These are phyloP conservation scores for Achlya flavicornis DNA, from an alignment of 2,888 invertebrate species.

Conservation along the genomic window DNA sequence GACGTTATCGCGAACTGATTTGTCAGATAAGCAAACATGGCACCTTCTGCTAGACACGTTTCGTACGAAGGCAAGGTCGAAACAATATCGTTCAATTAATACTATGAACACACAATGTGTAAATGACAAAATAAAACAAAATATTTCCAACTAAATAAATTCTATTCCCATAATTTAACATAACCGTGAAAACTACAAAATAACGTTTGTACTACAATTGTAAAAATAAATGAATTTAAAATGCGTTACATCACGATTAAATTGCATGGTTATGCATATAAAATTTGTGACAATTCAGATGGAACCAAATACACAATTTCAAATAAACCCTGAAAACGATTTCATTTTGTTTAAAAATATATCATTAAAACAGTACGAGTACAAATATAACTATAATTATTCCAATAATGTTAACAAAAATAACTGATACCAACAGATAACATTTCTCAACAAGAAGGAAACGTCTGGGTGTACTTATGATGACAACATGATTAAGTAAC, in stretches of 20 bases:
- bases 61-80: conserved; percentile 6
- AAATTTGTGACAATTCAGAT: conserved; percentile 11
- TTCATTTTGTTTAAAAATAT: background rate
- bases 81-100: conserved; percentile 10
- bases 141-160: conserved; percentile 58
- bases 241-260: conserved; percentile 40
- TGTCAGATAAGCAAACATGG: conserved; percentile 57
- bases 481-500: conserved; percentile 5
- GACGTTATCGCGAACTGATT: conserved; percentile 65
- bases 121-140: conserved; percentile 57
- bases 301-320: background rate
- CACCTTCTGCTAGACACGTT: conserved; percentile 21
- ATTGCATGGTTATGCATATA: conserved; percentile 20
- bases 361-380: too few species aligned
- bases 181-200: conserved; percentile 56
- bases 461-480: background rate
- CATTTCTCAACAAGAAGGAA: background rate
- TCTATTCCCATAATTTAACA: conserved; percentile 64
- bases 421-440: background rate
- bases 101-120: conserved; percentile 9
- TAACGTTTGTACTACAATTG: conserved; percentile 64
- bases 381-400: background rate
- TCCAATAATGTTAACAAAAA: background rate
- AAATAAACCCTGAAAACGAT: background rate
- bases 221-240: conserved; percentile 39